A percentile compares a stretch with the other conserved stretches of the same genome.
Evolutionary conservation across 2,797 vertebrate genomes (phyloP).

Genomic region (Carapus acus): DNA sequence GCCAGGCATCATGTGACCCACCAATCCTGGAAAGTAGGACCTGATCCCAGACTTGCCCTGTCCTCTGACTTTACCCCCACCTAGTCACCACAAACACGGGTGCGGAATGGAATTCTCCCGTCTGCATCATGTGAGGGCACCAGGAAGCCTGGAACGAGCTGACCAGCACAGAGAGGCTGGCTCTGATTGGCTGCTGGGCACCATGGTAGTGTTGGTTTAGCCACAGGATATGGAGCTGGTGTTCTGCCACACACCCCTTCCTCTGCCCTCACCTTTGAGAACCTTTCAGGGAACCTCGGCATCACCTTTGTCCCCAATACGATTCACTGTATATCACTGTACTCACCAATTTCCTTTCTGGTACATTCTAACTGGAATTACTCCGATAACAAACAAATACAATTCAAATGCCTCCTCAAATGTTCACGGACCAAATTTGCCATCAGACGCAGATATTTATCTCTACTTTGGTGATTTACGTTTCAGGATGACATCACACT

Average conservation of each 20-base stretch:
- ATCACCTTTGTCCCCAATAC: neutral
- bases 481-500: no score
- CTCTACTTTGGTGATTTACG: no score
- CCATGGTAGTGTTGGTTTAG: neutral
- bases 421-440: no score
- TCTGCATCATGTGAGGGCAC: neutral
- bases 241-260: neutral
- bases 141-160: neutral
- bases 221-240: neutral
- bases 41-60: constrained; percentile 1
- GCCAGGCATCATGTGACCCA: no score
- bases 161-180: neutral
- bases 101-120: neutral
- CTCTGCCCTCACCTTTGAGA: neutral
- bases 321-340: neutral
- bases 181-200: neutral
- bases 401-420: no score
- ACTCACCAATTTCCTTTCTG: no score
- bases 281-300: no score
- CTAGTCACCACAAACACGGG: constrained; percentile 1
- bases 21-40: no score
- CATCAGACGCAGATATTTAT: no score
- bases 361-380: no score
- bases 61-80: constrained; percentile 3
- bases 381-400: no score